These are phyloP conservation scores for Acanthosepion lycidas DNA, from an alignment of 2,888 invertebrate species.

Conservation along the genomic window DNA sequence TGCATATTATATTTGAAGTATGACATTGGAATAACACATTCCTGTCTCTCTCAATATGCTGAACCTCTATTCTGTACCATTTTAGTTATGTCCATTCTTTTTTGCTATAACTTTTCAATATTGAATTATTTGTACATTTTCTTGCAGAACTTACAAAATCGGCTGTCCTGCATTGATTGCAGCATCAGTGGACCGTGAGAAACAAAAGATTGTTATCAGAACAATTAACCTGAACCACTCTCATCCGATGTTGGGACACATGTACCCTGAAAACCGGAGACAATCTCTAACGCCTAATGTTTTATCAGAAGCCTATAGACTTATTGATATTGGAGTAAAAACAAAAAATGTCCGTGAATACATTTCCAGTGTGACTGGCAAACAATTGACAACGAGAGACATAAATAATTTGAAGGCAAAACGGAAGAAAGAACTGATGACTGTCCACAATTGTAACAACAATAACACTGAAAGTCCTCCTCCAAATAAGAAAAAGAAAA, in stretches of 20 bases:
- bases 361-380: constrained; percentile 34
- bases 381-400: constrained; percentile 35
- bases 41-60: no score
- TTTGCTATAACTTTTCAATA: no score
- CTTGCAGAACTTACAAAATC: constrained; percentile 33
- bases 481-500: neutral
- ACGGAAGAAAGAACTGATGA: constrained; percentile 23
- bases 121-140: neutral
- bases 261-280: constrained; percentile 44
- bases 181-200: constrained; percentile 38
- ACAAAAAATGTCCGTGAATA: constrained; percentile 39
- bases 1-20: no score
- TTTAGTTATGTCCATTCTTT: no score
- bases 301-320: neutral
- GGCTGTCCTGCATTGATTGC: constrained; percentile 43
- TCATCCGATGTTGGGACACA: constrained; percentile 14
- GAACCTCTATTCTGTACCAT: no score
- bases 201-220: constrained; percentile 33
- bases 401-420: constrained; percentile 37
- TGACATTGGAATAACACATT: no score
- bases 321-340: constrained; percentile 36
- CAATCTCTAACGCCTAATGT: constrained; percentile 9
- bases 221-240: constrained; percentile 40
- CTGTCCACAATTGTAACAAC: neutral
- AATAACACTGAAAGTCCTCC: neutral